These are phyloP conservation scores for Drosophila meridionalis DNA, from an alignment of 2,888 invertebrate genomes.

Conservation along the genomic window DNA sequence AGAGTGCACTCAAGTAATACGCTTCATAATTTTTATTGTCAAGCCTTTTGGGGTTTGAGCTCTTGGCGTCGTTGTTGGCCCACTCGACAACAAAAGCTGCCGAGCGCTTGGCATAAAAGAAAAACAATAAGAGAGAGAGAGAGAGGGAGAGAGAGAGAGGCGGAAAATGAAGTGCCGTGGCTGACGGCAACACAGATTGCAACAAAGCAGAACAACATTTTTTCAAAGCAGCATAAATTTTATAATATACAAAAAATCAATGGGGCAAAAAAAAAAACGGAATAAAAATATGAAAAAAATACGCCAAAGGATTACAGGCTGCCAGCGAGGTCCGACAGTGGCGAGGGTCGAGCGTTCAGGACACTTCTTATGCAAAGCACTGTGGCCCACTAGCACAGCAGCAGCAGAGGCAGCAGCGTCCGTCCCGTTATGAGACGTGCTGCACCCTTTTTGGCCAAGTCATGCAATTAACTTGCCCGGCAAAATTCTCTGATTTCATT, in stretches of 20 bases:
- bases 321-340: conserved; percentile 28
- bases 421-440: conserved; percentile 3
- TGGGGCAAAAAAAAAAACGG: conserved; percentile 36
- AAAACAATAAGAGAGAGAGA: conserved; percentile 12
- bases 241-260: conserved; percentile 79
- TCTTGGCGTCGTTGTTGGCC: conserved; percentile 54
- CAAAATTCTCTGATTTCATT: conserved; percentile 58
- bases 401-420: not conserved
- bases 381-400: conserved; percentile 49
- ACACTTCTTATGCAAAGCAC: conserved; percentile 62
- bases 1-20: conserved; percentile 82
- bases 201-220: conserved; percentile 68
- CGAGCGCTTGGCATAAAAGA: conserved; percentile 57
- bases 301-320: conserved; percentile 56
- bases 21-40: conserved; percentile 83
- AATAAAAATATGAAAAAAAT: not conserved
- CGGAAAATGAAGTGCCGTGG: conserved; percentile 59
- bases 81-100: conserved; percentile 76
- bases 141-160: conserved; percentile 26
- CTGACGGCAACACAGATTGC: conserved; percentile 50
- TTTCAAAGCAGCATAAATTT: conserved; percentile 77
- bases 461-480: conserved; percentile 73
- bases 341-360: conserved; percentile 45
- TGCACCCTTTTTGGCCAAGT: conserved; percentile 7
- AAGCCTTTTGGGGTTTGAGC: conserved; percentile 70